A percentile compares a stretch with the other conserved stretches of the same genome.
These are phyloP conservation scores for Gymnothorax reevesii DNA, from an alignment of 2,797 vertebrate genomes.

Conservation along the genomic window DNA sequence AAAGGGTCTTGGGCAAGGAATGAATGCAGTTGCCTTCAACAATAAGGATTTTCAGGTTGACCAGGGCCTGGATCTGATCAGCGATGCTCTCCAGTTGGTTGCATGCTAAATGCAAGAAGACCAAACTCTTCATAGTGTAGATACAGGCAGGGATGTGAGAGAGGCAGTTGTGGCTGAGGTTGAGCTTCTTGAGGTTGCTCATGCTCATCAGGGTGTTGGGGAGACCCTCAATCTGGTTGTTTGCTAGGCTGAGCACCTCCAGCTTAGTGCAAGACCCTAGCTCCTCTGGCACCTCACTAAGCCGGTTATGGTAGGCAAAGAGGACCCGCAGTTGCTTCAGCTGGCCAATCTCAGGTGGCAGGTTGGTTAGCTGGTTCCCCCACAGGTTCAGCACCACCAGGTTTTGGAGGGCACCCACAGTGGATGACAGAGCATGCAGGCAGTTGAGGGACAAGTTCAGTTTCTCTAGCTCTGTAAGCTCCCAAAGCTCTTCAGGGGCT, in stretches of 20 bases:
- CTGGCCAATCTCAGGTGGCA: conserved; percentile 85
- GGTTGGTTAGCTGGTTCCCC: conserved; percentile 79
- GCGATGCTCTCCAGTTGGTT: conserved; percentile 86
- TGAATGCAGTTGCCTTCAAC: conserved; percentile 83
- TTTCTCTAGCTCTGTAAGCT: conserved; percentile 83
- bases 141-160: conserved; percentile 80
- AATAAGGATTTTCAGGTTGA: conserved; percentile 83
- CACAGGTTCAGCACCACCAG: conserved; percentile 87
- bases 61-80: conserved; percentile 82
- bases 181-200: conserved; percentile 79
- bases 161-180: conserved; percentile 86
- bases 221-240: conserved; percentile 81
- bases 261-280: conserved; percentile 79
- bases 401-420: conserved; percentile 76
- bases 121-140: conserved; percentile 80
- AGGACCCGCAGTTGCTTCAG: conserved; percentile 82
- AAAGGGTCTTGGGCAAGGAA: conserved; percentile 80
- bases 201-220: conserved; percentile 76
- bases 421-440: conserved; percentile 73
- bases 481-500: conserved; percentile 82
- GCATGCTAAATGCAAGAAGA: conserved; percentile 86
- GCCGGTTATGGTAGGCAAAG: conserved; percentile 82
- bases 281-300: conserved; percentile 83
- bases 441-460: conserved; percentile 87
- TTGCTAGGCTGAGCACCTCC: conserved; percentile 83